phyloP scores from a whole-genome alignment of 1,140 invertebrate genomes.

The Branchinecta lynchi region DNA sequence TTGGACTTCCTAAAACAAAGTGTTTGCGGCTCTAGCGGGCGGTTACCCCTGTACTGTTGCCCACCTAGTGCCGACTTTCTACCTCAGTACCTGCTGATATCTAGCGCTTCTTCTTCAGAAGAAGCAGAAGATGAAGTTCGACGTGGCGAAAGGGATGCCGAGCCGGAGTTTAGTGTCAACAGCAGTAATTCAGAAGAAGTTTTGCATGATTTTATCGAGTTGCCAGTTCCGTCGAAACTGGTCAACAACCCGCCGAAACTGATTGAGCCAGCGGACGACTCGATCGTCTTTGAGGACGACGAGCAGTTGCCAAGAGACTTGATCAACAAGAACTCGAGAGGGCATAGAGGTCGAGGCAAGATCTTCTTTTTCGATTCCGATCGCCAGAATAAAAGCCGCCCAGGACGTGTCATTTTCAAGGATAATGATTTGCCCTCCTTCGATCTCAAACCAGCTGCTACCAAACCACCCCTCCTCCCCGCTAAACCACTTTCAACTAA shows the following conservation, averaged over 20 bases:
- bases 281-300: background rate
- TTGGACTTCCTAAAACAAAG: background rate
- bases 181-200: background rate
- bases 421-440: too few relatives aligned
- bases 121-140: background rate
- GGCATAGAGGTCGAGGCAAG: background rate
- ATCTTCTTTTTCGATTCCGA: slow-evolving; percentile 1
- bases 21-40: background rate
- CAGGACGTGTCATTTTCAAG: background rate
- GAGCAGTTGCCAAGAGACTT: background rate
- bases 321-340: background rate
- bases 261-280: background rate
- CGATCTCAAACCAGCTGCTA: too few relatives aligned
- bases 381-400: background rate
- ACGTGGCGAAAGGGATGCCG: background rate
- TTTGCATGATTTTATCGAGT: background rate
- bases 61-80: background rate
- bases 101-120: background rate
- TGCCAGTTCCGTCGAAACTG: background rate
- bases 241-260: background rate
- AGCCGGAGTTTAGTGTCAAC: background rate
- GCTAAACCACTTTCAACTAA: too few relatives aligned
- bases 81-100: background rate
- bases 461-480: too few relatives aligned
- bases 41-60: background rate